phyloP scores from a whole-genome alignment of 2,888 invertebrate genomes.

The Dicyrtoma fusca region DNA sequence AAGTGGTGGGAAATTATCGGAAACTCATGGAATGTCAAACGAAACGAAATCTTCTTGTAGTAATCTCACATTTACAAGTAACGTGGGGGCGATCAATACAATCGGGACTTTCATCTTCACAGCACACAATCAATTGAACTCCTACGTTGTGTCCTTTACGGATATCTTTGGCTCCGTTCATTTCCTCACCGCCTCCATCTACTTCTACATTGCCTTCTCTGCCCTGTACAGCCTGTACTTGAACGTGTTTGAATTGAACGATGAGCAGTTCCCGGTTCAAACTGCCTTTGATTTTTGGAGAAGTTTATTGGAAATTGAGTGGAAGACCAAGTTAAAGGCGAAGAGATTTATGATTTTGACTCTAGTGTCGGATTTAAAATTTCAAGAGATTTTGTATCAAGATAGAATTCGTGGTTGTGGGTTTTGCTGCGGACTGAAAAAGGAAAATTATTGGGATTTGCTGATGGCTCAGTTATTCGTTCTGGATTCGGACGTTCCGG shows the following conservation, averaged over 20 bases:
- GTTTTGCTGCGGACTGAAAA: not conserved
- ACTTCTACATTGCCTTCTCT: constrained; percentile 33
- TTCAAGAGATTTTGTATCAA: constrained; percentile 26
- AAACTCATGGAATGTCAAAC: not conserved
- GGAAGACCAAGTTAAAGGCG: constrained; percentile 9
- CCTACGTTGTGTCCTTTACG: constrained; percentile 17
- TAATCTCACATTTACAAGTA: constrained; percentile 25
- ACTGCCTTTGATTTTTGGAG: constrained; percentile 37
- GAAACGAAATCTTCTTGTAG: not conserved
- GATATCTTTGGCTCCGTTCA: constrained; percentile 21
- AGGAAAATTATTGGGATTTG: constrained; percentile 30
- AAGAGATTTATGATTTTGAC: constrained; percentile 32
- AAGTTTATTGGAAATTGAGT: constrained; percentile 10
- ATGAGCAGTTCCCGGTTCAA: constrained; percentile 35
- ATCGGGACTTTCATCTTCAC: constrained; percentile 28
- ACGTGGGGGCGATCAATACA: constrained; percentile 19
- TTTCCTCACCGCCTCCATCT: constrained; percentile 24
- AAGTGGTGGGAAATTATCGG: not conserved
- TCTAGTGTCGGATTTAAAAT: constrained; percentile 21
- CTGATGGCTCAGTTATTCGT: constrained; percentile 17
- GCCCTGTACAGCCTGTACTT: constrained; percentile 23
- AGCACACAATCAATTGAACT: constrained; percentile 26
- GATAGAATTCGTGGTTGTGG: constrained; percentile 10
- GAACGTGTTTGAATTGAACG: constrained; percentile 23
- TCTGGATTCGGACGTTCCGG: not conserved